Evolutionary conservation across 2,888 invertebrate species (phyloP).

Genomic region (Zaprionus lineosus): DNA sequence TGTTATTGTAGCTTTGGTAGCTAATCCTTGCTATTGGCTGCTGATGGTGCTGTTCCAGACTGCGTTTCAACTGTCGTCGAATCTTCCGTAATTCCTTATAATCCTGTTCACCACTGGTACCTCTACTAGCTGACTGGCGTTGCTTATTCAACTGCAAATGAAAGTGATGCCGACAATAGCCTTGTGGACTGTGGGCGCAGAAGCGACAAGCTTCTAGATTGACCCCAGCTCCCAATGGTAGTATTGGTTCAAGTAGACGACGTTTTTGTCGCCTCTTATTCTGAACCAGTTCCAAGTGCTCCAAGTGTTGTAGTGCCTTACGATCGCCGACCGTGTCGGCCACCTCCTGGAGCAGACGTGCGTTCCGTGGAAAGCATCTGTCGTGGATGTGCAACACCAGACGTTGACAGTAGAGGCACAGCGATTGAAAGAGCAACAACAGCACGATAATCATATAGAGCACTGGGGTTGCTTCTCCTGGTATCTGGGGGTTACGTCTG

Average conservation of each 20-base stretch:
- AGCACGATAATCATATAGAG: slow-evolving; percentile 82
- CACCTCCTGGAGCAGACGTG: slow-evolving; percentile 79
- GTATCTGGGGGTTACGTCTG: slow-evolving; percentile 10
- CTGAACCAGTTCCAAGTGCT: slow-evolving; percentile 57
- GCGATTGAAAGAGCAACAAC: slow-evolving; percentile 82
- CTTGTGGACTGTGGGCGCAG: slow-evolving; percentile 81
- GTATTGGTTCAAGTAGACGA: slow-evolving; percentile 47
- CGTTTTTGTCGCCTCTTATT: slow-evolving; percentile 67
- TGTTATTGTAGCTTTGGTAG: slow-evolving; percentile 43
- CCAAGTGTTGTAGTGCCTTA: slow-evolving; percentile 65
- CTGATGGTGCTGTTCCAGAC: slow-evolving; percentile 69
- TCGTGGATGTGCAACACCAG: slow-evolving; percentile 81
- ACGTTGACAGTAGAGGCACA: slow-evolving; percentile 82
- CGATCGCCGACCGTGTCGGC: slow-evolving; percentile 75
- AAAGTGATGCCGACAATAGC: slow-evolving; percentile 81
- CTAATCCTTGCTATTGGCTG: slow-evolving; percentile 34
- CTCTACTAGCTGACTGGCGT: slow-evolving; percentile 26
- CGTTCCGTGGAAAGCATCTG: slow-evolving; percentile 82
- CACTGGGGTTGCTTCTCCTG: slow-evolving; percentile 30
- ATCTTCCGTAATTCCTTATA: slow-evolving; percentile 68
- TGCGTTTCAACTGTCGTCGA: slow-evolving; percentile 75
- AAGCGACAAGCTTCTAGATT: slow-evolving; percentile 77
- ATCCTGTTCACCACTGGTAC: slow-evolving; percentile 50
- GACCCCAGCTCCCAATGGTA: slow-evolving; percentile 52
- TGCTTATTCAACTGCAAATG: slow-evolving; percentile 73